Evolutionary conservation across 2,797 vertebrate genomes (phyloP).

Genomic region (Serranus cabrilla): DNA sequence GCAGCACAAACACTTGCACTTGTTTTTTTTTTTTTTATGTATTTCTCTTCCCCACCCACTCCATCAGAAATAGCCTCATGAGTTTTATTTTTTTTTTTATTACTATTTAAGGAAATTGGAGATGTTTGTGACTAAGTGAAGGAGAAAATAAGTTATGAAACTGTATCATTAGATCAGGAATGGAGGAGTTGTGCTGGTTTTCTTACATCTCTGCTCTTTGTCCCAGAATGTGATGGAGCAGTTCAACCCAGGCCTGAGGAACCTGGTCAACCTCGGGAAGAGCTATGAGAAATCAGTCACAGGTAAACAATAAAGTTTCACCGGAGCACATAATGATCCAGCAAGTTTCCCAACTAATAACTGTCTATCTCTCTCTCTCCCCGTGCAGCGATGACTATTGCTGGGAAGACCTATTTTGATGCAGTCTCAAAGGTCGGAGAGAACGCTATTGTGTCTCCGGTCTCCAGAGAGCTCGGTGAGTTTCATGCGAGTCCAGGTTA

Average conservation of each 20-base stretch:
- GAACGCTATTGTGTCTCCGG: slow-evolving; percentile 91
- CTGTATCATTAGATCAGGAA: not conserved
- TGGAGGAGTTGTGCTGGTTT: not conserved
- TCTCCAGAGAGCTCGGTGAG: slow-evolving; percentile 97
- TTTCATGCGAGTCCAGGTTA: slow-evolving; percentile 45
- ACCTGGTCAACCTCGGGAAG: slow-evolving; percentile 97
- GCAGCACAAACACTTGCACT: slow-evolving; percentile 33
- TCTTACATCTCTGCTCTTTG: slow-evolving; percentile 25
- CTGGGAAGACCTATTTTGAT: slow-evolving; percentile 95
- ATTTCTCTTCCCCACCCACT: slow-evolving; percentile 46
- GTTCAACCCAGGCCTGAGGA: slow-evolving; percentile 96
- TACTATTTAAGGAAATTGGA: not conserved
- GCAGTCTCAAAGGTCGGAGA: slow-evolving; percentile 96
- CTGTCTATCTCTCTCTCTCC: slow-evolving; percentile 50
- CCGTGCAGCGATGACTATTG: slow-evolving; percentile 91
- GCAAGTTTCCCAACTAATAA: not conserved
- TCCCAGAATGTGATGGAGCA: slow-evolving; percentile 98
- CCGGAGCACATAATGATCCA: not conserved
- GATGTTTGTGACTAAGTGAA: slow-evolving; percentile 3
- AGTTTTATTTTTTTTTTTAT: slow-evolving; percentile 17
- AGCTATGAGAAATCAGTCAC: slow-evolving; percentile 96
- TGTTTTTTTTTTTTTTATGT: slow-evolving; percentile 49
- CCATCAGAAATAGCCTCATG: slow-evolving; percentile 37
- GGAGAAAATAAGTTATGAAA: not conserved
- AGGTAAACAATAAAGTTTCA: slow-evolving; percentile 85